phyloP scores from a whole-genome alignment of 2,888 invertebrate species.

The Tenthredo notha region DNA sequence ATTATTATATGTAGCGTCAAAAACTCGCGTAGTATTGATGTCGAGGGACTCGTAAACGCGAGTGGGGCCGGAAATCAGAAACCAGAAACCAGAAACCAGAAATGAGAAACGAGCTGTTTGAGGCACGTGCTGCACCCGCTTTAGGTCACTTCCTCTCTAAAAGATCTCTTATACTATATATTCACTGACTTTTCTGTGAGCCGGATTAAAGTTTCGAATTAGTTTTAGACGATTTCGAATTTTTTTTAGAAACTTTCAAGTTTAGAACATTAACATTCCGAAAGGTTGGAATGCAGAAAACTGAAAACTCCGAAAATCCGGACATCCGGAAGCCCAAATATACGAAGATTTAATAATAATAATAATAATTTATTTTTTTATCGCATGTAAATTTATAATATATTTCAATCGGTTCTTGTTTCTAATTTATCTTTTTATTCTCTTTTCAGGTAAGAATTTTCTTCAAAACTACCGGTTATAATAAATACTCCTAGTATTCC shows the following conservation, averaged over 20 bases:
- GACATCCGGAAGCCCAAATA: too few relatives aligned
- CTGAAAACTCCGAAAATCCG: too few relatives aligned
- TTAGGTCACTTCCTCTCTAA: background rate
- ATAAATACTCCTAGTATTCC: too few relatives aligned
- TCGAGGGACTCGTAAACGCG: constrained; percentile 39
- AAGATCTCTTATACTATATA: background rate
- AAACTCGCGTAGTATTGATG: constrained; percentile 10
- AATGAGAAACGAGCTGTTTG: constrained; percentile 13
- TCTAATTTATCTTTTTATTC: background rate
- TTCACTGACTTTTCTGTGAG: background rate
- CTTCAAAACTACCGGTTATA: background rate
- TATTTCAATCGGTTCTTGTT: background rate
- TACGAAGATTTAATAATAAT: too few relatives aligned
- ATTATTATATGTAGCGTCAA: background rate
- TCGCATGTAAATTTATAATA: too few relatives aligned
- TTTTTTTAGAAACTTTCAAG: too few relatives aligned
- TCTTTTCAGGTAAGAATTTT: background rate
- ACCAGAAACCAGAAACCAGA: constrained; percentile 23
- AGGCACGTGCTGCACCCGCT: constrained; percentile 48
- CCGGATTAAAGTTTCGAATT: too few relatives aligned
- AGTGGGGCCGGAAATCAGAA: constrained; percentile 18
- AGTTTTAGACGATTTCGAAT: too few relatives aligned
- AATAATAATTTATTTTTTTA: background rate
- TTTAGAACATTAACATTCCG: too few relatives aligned
- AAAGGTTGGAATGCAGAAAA: too few relatives aligned